Conservation (phyloP, 2,797 vertebrate species). For the Pipistrellus nathusii region DNA sequence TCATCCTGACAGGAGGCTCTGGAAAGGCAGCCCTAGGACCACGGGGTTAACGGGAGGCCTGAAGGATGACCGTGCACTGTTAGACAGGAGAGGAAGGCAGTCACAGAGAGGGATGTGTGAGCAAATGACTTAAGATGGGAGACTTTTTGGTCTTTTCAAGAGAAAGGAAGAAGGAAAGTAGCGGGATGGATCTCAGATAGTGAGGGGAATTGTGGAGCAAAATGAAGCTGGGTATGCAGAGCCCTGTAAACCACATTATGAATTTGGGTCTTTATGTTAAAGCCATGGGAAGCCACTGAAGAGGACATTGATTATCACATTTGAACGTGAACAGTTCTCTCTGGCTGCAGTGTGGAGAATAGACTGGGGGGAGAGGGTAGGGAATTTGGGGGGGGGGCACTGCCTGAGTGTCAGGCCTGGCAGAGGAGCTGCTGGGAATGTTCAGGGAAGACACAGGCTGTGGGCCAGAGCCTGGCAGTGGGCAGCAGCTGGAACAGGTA, state of each 20-base stretch:
- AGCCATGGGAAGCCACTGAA: not conserved
- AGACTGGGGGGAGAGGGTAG: no score
- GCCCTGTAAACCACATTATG: not conserved
- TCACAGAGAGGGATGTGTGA: not conserved
- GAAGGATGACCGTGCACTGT: not conserved
- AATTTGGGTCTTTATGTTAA: not conserved
- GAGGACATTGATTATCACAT: not conserved
- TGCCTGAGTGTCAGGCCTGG: fast-evolving
- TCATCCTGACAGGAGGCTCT: not conserved
- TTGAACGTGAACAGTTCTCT: not conserved
- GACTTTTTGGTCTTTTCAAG: not conserved
- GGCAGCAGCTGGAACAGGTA: not conserved
- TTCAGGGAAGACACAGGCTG: not conserved
- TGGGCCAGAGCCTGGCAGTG: not conserved
- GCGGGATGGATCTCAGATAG: not conserved
- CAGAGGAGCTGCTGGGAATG: not conserved
- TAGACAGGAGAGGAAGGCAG: not conserved
- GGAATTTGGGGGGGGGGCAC: no score
- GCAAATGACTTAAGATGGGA: not conserved
- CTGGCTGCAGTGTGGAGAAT: not conserved
- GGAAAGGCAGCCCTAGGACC: not conserved
- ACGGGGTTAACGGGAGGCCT: not conserved
- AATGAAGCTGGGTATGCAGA: fast-evolving
- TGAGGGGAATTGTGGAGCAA: not conserved
- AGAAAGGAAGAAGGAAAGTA: not conserved